phyloP scores from a whole-genome alignment of 2,888 invertebrate genomes.

The Syritta pipiens region DNA sequence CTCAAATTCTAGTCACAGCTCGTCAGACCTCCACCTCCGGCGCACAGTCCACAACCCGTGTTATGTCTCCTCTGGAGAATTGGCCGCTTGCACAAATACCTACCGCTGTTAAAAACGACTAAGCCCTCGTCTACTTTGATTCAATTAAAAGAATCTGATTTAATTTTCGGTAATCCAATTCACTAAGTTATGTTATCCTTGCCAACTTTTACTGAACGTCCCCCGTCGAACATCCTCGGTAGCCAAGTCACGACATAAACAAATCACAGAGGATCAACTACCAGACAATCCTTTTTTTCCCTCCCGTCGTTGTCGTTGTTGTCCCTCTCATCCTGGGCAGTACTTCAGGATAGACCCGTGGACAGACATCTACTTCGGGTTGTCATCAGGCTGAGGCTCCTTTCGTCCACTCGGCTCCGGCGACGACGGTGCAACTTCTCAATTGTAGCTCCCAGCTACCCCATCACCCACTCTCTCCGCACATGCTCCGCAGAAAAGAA shows the following conservation, averaged over 20 bases:
- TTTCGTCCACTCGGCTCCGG: constrained; percentile 37
- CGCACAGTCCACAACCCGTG: no score
- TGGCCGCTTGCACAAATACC: no score
- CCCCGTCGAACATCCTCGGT: not conserved
- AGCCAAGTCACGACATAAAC: constrained; percentile 44
- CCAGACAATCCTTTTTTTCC: constrained; percentile 46
- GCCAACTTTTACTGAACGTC: constrained; percentile 27
- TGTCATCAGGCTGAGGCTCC: no score
- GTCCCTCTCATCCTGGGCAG: no score
- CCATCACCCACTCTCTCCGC: constrained; percentile 13
- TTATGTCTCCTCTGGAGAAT: no score
- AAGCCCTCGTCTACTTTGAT: not conserved
- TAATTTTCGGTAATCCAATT: constrained; percentile 40
- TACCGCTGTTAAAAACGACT: no score
- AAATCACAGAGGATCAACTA: constrained; percentile 63
- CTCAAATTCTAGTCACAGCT: no score
- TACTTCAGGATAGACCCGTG: no score
- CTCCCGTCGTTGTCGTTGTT: constrained; percentile 11
- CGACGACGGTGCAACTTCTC: constrained; percentile 38
- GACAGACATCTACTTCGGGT: not conserved
- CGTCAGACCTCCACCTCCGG: no score
- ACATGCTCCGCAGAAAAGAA: no score
- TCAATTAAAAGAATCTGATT: constrained; percentile 5
- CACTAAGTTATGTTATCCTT: constrained; percentile 22
- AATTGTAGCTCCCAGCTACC: constrained; percentile 44